Base-by-base conservation (phyloP, 2,888 invertebrate genomes). In the Drosophila paranaensis region DNA sequence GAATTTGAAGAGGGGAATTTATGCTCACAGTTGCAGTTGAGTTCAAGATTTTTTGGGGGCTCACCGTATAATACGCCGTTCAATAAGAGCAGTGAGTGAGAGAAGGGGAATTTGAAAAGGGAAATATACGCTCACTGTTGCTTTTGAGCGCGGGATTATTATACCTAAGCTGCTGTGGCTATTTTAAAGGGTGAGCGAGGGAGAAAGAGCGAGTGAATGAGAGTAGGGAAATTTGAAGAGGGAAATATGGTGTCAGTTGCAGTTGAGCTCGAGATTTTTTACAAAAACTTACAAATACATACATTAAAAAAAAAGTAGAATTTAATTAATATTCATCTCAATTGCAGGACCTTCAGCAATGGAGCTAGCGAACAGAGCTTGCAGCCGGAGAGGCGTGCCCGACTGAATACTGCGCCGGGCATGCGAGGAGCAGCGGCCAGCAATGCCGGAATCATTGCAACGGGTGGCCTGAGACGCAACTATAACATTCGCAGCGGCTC, bases 281-380 rank as follows among this genome's bases (percentile, higher is more conserved):
- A 20, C n/a, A 48, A 6, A 33, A 16, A 16, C 3, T 6, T 11
- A 11, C 33, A 50, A 33, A 11, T 16, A 48, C 6, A 11, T 10
- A 30, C 30, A n/a, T 3, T 10, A 2, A 14, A 3, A 30, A 10
- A 2, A 14, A 3, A 30, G 5, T 8, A 33, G 30, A 8, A 8
- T 33, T 33, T 8, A 33, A 33, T 33, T 33, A 8, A 33, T 33
- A 8, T 33, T 33, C 8, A 33, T 33, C 51, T 30, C 33, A 61
- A n/a, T 75, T 83, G 82, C 92, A 89, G 94, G 93, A 90, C 93
- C 92, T 89, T 93, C 92, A 90, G 93, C 82, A 92, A 92, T 85
- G 92, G 92, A 50, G 92, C 91, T 35, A 87, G 87, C 58, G 93
- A 92, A 60, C 74, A 80, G 42, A 82, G 67, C 56, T 51, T 85